Conservation (phyloP, 2,888 invertebrate species). For the Ennomos erosarius region DNA sequence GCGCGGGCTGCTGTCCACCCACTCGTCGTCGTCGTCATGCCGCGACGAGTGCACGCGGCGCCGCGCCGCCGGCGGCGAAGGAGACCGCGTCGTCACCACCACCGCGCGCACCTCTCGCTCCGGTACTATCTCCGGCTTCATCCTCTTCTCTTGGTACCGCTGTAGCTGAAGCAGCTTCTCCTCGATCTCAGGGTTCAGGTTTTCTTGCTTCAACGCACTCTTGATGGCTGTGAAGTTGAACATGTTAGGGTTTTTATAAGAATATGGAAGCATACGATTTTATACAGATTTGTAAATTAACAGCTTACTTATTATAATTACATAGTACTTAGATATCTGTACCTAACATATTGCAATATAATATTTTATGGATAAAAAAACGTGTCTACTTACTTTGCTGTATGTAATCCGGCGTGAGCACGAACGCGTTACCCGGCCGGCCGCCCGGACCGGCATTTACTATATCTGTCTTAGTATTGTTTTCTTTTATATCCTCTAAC, state of each 20-base stretch:
- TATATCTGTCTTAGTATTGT: conserved; percentile 74
- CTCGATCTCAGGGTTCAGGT: conserved; percentile 96
- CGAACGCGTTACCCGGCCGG: conserved; percentile 86
- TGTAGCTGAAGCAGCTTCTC: conserved; percentile 95
- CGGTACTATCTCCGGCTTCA: conserved; percentile 84
- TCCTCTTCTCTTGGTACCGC: conserved; percentile 92
- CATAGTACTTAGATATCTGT: too few species aligned
- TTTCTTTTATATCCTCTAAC: conserved; percentile 71
- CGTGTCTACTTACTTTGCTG: conserved; percentile 92
- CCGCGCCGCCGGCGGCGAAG: conserved; percentile 56
- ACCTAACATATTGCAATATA: not conserved
- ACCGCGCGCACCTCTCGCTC: conserved; percentile 68
- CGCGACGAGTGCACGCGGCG: conserved; percentile 62
- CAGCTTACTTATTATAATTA: too few species aligned
- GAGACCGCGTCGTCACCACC: conserved; percentile 51
- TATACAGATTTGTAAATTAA: too few species aligned
- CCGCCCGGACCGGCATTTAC: conserved; percentile 64
- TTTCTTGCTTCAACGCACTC: conserved; percentile 96
- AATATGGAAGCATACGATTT: too few species aligned
- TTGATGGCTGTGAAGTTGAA: conserved; percentile 89
- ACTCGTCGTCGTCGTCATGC: conserved; percentile 76
- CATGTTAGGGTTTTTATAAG: too few species aligned
- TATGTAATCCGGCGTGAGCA: conserved; percentile 96
- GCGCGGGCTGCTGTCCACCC: conserved; percentile 72
- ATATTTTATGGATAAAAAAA: not conserved